A percentile compares a stretch with the other conserved stretches of the same genome.
phyloP scores from a whole-genome alignment of 2,113 vertebrate species.

The Pteruthius melanotis region DNA sequence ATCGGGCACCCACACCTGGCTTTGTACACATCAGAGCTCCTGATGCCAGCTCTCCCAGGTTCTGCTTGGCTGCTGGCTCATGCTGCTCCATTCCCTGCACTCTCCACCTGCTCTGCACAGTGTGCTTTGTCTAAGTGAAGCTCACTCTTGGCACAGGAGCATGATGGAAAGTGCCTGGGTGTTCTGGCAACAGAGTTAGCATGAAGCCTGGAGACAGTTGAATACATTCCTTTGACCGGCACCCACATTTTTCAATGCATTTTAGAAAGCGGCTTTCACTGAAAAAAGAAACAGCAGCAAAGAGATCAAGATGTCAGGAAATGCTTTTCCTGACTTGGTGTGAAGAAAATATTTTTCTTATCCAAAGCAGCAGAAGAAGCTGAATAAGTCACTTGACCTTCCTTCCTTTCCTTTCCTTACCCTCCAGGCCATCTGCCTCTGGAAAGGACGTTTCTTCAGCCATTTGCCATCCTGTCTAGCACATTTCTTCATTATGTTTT shows the following conservation, averaged over 20 bases:
- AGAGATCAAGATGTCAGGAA: constrained; percentile 4
- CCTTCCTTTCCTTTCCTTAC: constrained; percentile 34
- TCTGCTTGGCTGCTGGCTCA: not conserved
- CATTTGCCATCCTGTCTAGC: not conserved
- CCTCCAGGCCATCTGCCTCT: not conserved
- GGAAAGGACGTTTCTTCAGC: not conserved
- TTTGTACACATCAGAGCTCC: not conserved
- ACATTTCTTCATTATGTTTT: not conserved
- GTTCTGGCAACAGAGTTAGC: not conserved
- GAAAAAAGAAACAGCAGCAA: not conserved
- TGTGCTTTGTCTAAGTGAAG: not conserved
- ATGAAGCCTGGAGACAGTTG: not conserved
- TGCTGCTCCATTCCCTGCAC: not conserved
- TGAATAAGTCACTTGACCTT: constrained; percentile 49
- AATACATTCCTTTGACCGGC: not conserved
- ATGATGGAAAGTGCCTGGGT: not conserved
- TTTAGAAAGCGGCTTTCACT: not conserved
- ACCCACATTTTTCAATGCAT: not conserved
- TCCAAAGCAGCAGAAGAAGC: constrained; percentile 2
- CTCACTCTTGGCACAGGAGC: not conserved
- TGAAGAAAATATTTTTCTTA: constrained; percentile 43
- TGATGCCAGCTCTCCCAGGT: not conserved
- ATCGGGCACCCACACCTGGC: not conserved
- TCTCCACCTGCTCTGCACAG: not conserved
- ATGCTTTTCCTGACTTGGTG: constrained; percentile 50